Evolutionary conservation across 2,888 invertebrate genomes (phyloP), one percentile per base, ranked within the genome.

Genomic region (Protonemura montana): DNA sequence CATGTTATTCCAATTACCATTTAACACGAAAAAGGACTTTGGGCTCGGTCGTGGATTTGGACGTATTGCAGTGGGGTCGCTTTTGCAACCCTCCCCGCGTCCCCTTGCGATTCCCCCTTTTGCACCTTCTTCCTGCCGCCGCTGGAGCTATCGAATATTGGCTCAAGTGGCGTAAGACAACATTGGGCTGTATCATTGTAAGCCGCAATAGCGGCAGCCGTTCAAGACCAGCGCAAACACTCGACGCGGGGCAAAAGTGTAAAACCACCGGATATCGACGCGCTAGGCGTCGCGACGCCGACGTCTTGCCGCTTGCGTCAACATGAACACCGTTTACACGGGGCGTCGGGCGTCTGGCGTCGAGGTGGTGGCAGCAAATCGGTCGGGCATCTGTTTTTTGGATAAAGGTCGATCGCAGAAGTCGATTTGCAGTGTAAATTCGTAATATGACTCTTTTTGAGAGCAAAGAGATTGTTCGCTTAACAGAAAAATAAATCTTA

Each of bases 21-120:
- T 85, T 86, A 59, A 87, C 87, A 87, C 86, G 87, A 35, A 86
- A 87, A 87, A 78, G 82, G 85, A 87, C 87, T 87, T 84, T 84
- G 82, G 26, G 82, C 10, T 76, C 76, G 76, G 21, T 27, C 26
- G 26, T 78, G 78, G 78, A 78, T 78, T 78, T 26, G 83, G 78
- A 78, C 35, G 35, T 80, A 13, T 10, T 82, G 82, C 59, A 2
- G 13, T 29, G 30, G 35, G 30, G 59, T 26, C 21, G 27, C 27
- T 6, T 30, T 35, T 26, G 26, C 81, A 81, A 16, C 76, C 81
- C 35, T 13, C 29, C 77, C 35, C 77, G 30, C 25, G 0, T 0
- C 76, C 29, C 27, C 83, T 80, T 28, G 86, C 41, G 83, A 30
- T 76, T 77, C 81, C 41, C n/a, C 29, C 27, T 10, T 84, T 59